These are phyloP conservation scores for Pipistrellus pipistrellus DNA, from an alignment of 2,797 vertebrate species.

Conservation along the genomic window DNA sequence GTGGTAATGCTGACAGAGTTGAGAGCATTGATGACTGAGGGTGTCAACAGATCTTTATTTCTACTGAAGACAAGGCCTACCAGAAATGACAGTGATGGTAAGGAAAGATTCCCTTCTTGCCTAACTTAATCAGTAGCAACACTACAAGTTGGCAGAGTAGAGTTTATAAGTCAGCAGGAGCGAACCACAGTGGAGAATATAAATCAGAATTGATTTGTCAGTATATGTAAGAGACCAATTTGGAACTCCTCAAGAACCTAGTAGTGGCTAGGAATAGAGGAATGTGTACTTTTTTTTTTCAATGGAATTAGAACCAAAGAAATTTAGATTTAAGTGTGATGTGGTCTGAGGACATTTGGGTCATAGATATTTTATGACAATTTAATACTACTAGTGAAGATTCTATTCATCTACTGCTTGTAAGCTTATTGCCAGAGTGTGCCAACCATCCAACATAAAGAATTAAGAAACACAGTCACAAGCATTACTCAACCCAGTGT, in stretches of 20 bases:
- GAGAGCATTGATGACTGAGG: background rate
- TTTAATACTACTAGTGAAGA: slow-evolving; percentile 51
- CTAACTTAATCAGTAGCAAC: background rate
- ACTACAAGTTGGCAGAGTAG: background rate
- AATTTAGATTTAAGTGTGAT: background rate
- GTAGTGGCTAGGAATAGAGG: background rate
- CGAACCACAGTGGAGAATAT: background rate
- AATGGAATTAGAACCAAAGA: background rate
- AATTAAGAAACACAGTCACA: slow-evolving; percentile 56
- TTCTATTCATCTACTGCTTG: background rate
- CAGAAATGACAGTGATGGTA: background rate
- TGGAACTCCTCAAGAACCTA: background rate
- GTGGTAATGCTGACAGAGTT: background rate
- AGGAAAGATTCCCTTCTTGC: background rate
- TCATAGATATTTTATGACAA: slow-evolving; percentile 45
- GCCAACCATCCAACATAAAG: slow-evolving; percentile 9
- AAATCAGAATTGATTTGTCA: background rate
- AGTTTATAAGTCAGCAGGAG: background rate
- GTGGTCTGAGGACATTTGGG: background rate
- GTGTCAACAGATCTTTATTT: slow-evolving; percentile 11
- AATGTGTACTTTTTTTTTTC: background rate
- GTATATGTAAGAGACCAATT: background rate
- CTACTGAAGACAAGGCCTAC: background rate
- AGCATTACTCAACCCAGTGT: slow-evolving; percentile 8
- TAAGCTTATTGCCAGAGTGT: background rate